These are phyloP conservation scores for Tiliacea aurago DNA, from an alignment of 2,888 invertebrate genomes.

Conservation along the genomic window DNA sequence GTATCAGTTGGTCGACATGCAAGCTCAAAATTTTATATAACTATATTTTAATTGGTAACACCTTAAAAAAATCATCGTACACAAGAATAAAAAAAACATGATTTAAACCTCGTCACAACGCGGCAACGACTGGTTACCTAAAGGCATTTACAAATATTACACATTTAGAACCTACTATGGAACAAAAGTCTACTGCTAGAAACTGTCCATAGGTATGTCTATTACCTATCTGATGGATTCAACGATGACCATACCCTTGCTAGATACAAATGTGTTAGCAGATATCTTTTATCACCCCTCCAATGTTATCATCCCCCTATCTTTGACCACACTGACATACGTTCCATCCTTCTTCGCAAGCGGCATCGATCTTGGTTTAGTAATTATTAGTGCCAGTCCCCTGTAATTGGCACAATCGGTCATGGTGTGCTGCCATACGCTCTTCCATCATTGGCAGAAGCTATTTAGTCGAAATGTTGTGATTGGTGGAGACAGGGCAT, in stretches of 20 bases:
- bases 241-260: not conserved
- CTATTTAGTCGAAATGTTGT: conserved; percentile 60
- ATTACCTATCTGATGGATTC: not conserved
- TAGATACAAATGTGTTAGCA: conserved; percentile 29
- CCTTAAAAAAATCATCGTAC: not conserved
- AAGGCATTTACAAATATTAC: not conserved
- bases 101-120: not conserved
- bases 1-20: not conserved
- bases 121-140: not conserved
- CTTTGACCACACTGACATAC: conserved; percentile 41
- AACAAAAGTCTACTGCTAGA: too few relatives aligned
- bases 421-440: conserved; percentile 50
- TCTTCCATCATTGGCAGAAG: conserved; percentile 70
- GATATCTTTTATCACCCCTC: conserved; percentile 24
- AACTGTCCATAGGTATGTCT: not conserved
- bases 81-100: not conserved
- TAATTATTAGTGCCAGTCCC: conserved; percentile 67
- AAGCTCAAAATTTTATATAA: not conserved
- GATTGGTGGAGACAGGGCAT: conserved; percentile 49
- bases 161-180: not conserved
- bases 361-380: conserved; percentile 72
- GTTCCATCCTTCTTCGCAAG: conserved; percentile 61
- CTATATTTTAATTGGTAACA: not conserved
- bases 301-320: conserved; percentile 37
- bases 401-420: conserved; percentile 70